Evolutionary conservation across 92 coral and sea anemone species (phyloP), one percentile per base, ranked within the genome.

Genomic region (Epizoanthus ramosus): DNA sequence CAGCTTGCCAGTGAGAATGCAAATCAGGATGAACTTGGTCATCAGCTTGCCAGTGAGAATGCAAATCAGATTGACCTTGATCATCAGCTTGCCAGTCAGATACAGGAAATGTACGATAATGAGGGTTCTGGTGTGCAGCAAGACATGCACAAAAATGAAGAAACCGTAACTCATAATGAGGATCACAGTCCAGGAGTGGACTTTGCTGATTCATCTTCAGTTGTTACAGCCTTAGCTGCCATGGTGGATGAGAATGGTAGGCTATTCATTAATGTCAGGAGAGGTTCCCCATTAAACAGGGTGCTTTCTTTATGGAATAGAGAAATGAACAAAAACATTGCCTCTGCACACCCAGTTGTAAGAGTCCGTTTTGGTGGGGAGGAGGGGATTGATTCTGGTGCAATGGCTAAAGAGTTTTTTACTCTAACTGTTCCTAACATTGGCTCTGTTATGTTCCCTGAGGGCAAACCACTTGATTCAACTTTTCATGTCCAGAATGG

Each of bases 401-500:
- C 93, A n/a, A n/a, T n/a, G n/a, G n/a, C n/a, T n/a, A n/a, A n/a
- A n/a, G n/a, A n/a, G n/a, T 83, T 82, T 41, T 86, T 80, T 52
- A 75, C 90, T 1, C 68, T 37, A 50, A 22, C 47, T 12, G 61
- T 90, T 8, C 59, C 90, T 64, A 57, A 76, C n/a, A 86, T 90
- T 17, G 80, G 83, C 2, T 16, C 37, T 17, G 50, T 17, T 3
- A 66, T 85, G 83, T 85, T 85, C 18, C 73, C 88, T 8, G 25
- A 47, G 64, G 92, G 92, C 43, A 76, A 18, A 21, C 92, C 92
- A 2, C 63, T 85, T 13, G 87, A 85, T 79, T 86, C 90, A 17
- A 84, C 61, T n/a, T 63, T 31, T 53, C 68, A 64, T 66, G 65
- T 77, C 50, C 84, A 79, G 54, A 86, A 80, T 66, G 41, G 19